Conservation (phyloP, 1,140 invertebrate species). For the Formica exsecta region DNA sequence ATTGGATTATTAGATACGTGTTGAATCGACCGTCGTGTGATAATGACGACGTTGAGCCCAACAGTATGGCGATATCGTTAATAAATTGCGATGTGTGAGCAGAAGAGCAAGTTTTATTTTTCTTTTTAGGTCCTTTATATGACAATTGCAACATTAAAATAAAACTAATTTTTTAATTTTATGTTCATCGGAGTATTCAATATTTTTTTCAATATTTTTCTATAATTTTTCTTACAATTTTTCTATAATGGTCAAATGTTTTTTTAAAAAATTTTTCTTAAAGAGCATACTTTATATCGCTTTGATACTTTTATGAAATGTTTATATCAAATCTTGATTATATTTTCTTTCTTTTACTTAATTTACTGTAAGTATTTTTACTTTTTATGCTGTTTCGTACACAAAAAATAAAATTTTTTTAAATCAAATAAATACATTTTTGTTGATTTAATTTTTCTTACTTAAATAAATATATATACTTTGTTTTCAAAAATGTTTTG, state of each 20-base stretch:
- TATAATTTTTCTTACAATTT: background rate
- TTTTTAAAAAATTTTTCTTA: background rate
- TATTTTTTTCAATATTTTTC: background rate
- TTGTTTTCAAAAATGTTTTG: too few species aligned
- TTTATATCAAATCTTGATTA: background rate
- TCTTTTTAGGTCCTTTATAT: background rate
- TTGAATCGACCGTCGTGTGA: constrained; percentile 58
- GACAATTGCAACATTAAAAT: background rate
- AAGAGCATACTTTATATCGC: background rate
- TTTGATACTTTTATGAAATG: background rate
- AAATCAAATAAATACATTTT: too few species aligned
- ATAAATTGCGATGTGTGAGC: constrained; percentile 37
- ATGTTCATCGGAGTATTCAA: too few species aligned
- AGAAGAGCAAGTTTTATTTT: background rate
- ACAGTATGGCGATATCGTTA: constrained; percentile 5
- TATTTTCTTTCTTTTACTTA: background rate
- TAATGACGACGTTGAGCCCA: constrained; percentile 57
- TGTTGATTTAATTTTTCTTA: too few species aligned
- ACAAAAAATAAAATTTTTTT: too few species aligned
- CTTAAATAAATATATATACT: background rate
- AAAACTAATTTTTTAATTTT: background rate
- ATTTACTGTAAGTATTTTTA: background rate
- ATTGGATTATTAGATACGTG: constrained; percentile 65
- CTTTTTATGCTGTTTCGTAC: background rate
- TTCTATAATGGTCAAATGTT: background rate